phyloP scores from a whole-genome alignment of 2,888 invertebrate genomes.

The Leptinotarsa rubiginosa region DNA sequence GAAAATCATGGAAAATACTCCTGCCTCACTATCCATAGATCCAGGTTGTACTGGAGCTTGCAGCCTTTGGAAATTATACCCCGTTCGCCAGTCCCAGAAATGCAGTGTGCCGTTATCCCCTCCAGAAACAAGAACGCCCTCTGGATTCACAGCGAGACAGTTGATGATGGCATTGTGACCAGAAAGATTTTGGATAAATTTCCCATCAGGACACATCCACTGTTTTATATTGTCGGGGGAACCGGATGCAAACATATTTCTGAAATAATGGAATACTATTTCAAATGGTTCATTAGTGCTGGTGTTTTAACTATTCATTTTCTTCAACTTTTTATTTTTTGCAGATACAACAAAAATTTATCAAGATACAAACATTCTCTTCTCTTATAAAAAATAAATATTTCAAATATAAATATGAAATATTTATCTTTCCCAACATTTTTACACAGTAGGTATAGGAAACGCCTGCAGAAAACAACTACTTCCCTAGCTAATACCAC shows the following conservation, averaged over 20 bases:
- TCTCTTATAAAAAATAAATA: too few species aligned
- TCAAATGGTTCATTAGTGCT: too few species aligned
- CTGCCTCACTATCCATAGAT: conserved; percentile 99
- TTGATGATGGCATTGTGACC: conserved; percentile 99
- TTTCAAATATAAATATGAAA: too few species aligned
- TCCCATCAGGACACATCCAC: conserved; percentile 98
- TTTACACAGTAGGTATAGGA: too few species aligned
- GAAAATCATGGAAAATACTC: conserved; percentile 95
- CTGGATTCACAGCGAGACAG: conserved; percentile 93
- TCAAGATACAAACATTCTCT: too few species aligned
- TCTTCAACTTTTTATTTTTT: too few species aligned
- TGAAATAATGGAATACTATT: conserved; percentile 49
- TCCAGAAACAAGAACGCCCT: conserved; percentile 96
- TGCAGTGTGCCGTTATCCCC: conserved; percentile 98
- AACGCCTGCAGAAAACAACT: too few species aligned
- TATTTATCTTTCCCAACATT: too few species aligned
- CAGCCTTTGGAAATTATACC: conserved; percentile 95
- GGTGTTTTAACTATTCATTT: too few species aligned
- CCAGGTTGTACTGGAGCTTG: conserved; percentile 97
- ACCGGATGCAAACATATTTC: conserved; percentile 95
- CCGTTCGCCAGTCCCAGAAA: conserved; percentile 99
- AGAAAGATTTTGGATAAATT: conserved; percentile 95
- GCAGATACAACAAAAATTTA: too few species aligned
- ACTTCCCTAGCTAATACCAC: too few species aligned
- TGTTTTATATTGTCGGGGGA: conserved; percentile 99